Base-by-base conservation (phyloP, 2,797 vertebrate genomes). In the Macroramphosus scolopax region DNA sequence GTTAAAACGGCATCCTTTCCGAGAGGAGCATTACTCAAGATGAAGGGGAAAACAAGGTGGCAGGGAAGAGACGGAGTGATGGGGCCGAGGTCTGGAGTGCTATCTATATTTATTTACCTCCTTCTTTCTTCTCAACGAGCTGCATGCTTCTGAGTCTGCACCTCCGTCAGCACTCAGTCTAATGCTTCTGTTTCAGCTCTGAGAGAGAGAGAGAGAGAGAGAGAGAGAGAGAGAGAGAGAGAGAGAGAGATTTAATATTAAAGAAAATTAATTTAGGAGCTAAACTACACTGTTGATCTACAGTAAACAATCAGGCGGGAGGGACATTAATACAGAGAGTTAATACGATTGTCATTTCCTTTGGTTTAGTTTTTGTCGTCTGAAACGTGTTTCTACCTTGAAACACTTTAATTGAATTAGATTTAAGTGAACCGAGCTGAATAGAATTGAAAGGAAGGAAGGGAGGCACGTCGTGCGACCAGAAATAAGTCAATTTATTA, bases 401-500 rank as follows among this genome's bases (percentile, higher is more conserved):
- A 65, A 50, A 45, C 32, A 7, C 33, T 65, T 70, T 35, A 48
- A 70, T 51, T 56, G 6, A 61, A 68, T 72, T 52, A 32, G 28
- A 65, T 68, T 16, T 36, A 52, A 52, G 44, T 46, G 25, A 42
- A 55, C 24, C 53, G 30, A 62, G 36, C 3, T 73, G 52, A 72
- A 58, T 36, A 35, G 43, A 53, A 57, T 11, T 59, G 17, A 67
- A 61, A 58, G 30, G 6, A 38, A 63, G 30, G 15, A 37, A 64
- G 32, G 15, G 43, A 41, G 20, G 30, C 44, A 42, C 46, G 40
- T 46, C 36, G 18, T 49, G 34, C 49, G 38, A 62, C 18, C 73
- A 50, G 52, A 56, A 71, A 68, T 59, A 38, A 63, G 49, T 64
- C 47, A 44, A 63, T 49, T 66, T 51, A 57, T 68, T 63, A 56